Percentiles rank a stretch among this genome's conserved stretches.
phyloP scores from a whole-genome alignment of 2,888 invertebrate species.

The Unio delphinus region DNA sequence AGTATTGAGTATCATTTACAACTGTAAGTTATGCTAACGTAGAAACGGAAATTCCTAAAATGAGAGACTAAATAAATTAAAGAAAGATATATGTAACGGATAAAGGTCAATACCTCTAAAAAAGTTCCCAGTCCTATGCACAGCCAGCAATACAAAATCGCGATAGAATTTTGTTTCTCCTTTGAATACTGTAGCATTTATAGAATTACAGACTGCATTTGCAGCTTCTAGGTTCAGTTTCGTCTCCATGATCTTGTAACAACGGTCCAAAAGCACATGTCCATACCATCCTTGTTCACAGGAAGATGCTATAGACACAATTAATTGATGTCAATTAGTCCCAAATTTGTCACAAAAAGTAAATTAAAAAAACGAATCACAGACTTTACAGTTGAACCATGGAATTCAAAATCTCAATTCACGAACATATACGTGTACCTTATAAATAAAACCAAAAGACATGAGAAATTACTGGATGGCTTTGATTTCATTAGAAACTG shows the following conservation, averaged over 20 bases:
- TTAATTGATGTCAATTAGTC: not conserved
- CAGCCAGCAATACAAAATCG: slow-evolving; percentile 24
- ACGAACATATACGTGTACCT: too few species aligned
- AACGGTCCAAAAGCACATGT: slow-evolving; percentile 47
- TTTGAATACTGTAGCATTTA: slow-evolving; percentile 25
- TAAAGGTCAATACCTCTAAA: slow-evolving; percentile 12
- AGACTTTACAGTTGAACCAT: too few species aligned
- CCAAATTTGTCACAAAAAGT: not conserved
- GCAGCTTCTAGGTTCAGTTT: slow-evolving; percentile 31
- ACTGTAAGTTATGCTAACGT: too few species aligned
- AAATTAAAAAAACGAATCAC: not conserved
- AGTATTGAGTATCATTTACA: too few species aligned
- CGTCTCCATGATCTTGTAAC: slow-evolving; percentile 40
- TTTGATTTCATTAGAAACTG: too few species aligned
- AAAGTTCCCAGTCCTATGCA: slow-evolving; percentile 15
- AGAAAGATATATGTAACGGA: too few species aligned
- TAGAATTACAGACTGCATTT: slow-evolving; percentile 24
- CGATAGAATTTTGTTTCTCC: slow-evolving; percentile 28
- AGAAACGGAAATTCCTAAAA: too few species aligned
- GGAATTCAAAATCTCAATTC: too few species aligned
- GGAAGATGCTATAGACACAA: slow-evolving; percentile 40
- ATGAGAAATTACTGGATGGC: not conserved
- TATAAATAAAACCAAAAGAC: not conserved
- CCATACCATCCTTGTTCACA: slow-evolving; percentile 58
- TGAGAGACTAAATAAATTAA: too few species aligned